These are phyloP conservation scores for Burhinus bistriatus DNA, from an alignment of 2,113 vertebrate species.

Conservation along the genomic window DNA sequence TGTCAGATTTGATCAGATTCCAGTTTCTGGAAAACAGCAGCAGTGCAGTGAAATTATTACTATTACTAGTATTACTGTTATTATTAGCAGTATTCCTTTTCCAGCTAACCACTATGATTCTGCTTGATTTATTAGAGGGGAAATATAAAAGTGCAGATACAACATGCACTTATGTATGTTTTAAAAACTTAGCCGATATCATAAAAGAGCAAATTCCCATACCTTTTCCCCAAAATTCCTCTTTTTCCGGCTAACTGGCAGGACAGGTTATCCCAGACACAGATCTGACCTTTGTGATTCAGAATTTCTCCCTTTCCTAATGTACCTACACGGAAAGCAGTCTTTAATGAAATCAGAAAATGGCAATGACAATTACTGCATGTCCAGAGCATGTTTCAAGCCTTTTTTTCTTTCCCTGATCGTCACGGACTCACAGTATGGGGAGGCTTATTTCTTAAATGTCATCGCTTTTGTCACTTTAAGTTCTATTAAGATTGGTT, in stretches of 20 bases:
- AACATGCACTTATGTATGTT: not conserved
- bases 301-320: not conserved
- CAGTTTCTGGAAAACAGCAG: not conserved
- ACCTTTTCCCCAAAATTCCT: not conserved
- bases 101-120: not conserved
- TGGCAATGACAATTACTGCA: not conserved
- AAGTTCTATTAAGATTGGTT: conserved; percentile 49
- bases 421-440: not conserved
- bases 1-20: not conserved
- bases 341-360: conserved; percentile 38
- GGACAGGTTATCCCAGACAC: not conserved
- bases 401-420: conserved; percentile 30
- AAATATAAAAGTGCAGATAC: not conserved
- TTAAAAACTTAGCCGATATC: not conserved
- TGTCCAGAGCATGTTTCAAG: not conserved
- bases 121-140: not conserved
- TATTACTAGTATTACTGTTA: not conserved
- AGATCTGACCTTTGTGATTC: not conserved
- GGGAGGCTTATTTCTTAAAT: conserved; percentile 39
- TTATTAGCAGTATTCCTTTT: not conserved
- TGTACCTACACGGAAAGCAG: not conserved
- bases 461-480: conserved; percentile 57
- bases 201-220: not conserved
- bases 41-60: not conserved
- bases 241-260: not conserved